Base-by-base conservation (phyloP, 2,797 vertebrate species). In the Percopsis omiscomaycus region DNA sequence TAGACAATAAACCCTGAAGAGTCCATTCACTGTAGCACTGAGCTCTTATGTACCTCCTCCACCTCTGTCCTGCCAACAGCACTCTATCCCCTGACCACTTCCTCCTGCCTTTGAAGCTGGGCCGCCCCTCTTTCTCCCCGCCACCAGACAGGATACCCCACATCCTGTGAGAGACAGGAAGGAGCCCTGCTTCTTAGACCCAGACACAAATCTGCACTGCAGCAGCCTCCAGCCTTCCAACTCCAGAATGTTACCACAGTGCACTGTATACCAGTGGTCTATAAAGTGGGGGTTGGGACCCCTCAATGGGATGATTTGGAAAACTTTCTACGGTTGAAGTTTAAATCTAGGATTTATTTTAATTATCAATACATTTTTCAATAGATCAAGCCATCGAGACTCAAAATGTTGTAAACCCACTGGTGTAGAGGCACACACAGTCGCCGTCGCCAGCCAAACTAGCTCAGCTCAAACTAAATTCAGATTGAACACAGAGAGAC, bases 81-180 rank as follows among this genome's bases (percentile, higher is more conserved):
- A 72, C 78, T 77, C 66, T 82, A 78, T 88, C 84, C 75, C 82
- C 77, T 85, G 80, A 85, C 82, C 84, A 81, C 83, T 90, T 92
- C 88, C 86, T 86, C 59, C 53, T 75, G 78, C 81, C 87, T 91
- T 91, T 92, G 85, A 91, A 89, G 86, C 83, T 0, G 5, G 55
- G 63, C 67, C 64, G 69, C 75, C 72, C 77, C 79, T 71, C 81
- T 13, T 10, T 15, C 14, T 61, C 60, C 75, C 74, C 59, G 71
- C 66, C 80, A 78, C 81, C 85, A 90, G 87, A 89, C 89, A 91
- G 89, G 86, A 90, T 83, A 85, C 86, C 86, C 89, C 84, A 85
- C 88, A 89, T 91, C 91, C 89, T 90, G 88, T 77, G 66, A 77
- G 73, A 83, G 80, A 73, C 84, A 89, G 88, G 83, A 90, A 87